These are phyloP conservation scores for Neolamprologus brichardi DNA, from an alignment of 2,113 vertebrate genomes.

Conservation along the genomic window DNA sequence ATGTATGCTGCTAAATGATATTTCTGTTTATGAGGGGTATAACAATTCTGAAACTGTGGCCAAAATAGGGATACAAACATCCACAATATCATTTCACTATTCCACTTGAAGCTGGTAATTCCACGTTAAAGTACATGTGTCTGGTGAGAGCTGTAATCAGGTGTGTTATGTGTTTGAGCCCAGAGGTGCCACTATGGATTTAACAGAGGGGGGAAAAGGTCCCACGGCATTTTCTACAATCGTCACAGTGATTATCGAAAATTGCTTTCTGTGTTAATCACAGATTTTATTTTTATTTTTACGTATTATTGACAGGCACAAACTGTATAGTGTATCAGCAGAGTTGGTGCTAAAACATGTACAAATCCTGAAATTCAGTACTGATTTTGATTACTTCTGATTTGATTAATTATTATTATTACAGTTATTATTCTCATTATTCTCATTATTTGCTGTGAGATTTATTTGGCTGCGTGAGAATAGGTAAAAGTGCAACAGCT, in stretches of 20 bases:
- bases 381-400: not conserved
- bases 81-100: not conserved
- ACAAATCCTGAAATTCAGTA: not conserved
- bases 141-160: not conserved
- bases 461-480: accelerated
- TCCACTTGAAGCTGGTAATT: not conserved
- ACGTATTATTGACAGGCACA: accelerated
- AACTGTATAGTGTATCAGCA: not conserved
- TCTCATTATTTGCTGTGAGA: not conserved
- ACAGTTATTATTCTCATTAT: not conserved
- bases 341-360: not conserved
- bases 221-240: not conserved
- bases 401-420: not conserved
- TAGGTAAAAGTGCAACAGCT: not conserved
- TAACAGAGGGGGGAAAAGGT: accelerated
- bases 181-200: not conserved
- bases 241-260: not conserved
- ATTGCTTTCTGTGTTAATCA: not conserved
- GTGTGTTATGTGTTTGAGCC: not conserved
- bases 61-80: not conserved
- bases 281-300: not conserved
- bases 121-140: not conserved
- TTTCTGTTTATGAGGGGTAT: not conserved
- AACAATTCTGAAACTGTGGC: not conserved
- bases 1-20: constrained; percentile 33